These are phyloP conservation scores for Phenganax subtilis DNA, from an alignment of 92 coral and sea anemone species.

Conservation along the genomic window DNA sequence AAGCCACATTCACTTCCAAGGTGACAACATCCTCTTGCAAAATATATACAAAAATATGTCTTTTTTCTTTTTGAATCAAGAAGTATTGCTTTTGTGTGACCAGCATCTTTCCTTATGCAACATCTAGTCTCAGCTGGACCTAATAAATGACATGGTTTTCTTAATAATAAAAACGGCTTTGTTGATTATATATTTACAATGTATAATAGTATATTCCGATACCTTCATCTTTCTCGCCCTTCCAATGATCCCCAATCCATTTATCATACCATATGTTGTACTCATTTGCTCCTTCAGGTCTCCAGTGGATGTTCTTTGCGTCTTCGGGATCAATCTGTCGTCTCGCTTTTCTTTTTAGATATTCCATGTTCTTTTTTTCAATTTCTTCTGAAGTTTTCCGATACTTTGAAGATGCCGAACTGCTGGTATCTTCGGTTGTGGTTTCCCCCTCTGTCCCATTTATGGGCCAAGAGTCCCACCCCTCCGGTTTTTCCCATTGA, in stretches of 20 bases:
- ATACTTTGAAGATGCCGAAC: not conserved
- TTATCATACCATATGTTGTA: slow-evolving; percentile 98
- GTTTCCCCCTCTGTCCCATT: slow-evolving; percentile 14
- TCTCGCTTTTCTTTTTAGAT: slow-evolving; percentile 64
- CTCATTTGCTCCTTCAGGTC: slow-evolving; percentile 94
- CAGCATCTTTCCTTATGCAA: slow-evolving; percentile 83
- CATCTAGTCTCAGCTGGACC: slow-evolving; percentile 95
- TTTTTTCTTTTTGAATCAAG: slow-evolving; percentile 68
- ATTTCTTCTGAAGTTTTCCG: slow-evolving; percentile 53
- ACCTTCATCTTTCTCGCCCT: slow-evolving; percentile 67
- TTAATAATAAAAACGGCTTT: not conserved
- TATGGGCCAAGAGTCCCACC: slow-evolving; percentile 69
- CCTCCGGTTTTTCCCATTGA: slow-evolving; percentile 82
- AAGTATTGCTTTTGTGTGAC: slow-evolving; percentile 77
- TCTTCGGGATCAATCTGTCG: slow-evolving; percentile 80
- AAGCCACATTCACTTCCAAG: slow-evolving; percentile 87
- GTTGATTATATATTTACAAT: not conserved
- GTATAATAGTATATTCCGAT: not conserved
- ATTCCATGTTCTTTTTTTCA: slow-evolving; percentile 50
- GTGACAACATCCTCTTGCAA: slow-evolving; percentile 95
- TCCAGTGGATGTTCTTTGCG: slow-evolving; percentile 77
- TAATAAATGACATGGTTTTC: slow-evolving; percentile 3
- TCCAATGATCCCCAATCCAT: slow-evolving; percentile 98
- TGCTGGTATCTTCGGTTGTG: slow-evolving; percentile 1
- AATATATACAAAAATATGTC: slow-evolving; percentile 85